Conservation (phyloP, 1,140 invertebrate genomes). For the Polypedilum vanderplanki region DNA sequence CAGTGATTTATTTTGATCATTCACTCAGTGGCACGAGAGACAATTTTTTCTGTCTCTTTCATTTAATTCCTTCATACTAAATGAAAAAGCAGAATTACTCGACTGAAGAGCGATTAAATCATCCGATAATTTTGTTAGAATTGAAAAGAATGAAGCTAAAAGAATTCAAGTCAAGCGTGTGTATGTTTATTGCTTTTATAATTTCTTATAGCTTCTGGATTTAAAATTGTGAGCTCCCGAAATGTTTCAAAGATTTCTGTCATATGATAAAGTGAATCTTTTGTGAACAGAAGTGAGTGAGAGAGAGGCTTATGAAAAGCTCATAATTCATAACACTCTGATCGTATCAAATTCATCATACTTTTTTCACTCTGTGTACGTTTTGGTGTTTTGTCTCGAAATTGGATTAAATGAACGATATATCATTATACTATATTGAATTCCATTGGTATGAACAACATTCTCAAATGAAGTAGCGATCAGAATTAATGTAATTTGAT, state of each 20-base stretch:
- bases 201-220: slow-evolving; percentile 11
- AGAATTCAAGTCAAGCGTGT: neutral
- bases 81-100: neutral
- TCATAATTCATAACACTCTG: neutral
- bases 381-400: neutral
- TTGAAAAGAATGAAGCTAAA: neutral
- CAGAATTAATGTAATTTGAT: slow-evolving; percentile 7
- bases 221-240: neutral
- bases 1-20: slow-evolving; percentile 19
- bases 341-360: slow-evolving; percentile 13
- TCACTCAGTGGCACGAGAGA: slow-evolving; percentile 15
- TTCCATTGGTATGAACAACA: neutral
- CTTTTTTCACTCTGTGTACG: neutral
- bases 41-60: neutral
- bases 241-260: neutral
- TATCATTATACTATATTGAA: slow-evolving; percentile 3
- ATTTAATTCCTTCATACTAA: neutral
- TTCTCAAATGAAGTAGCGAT: slow-evolving; percentile 13
- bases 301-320: neutral
- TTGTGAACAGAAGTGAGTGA: neutral
- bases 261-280: slow-evolving; percentile 4
- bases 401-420: slow-evolving; percentile 6
- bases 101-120: neutral
- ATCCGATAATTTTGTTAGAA: neutral
- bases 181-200: neutral